Evolutionary conservation across 1,140 invertebrate genomes (phyloP), one percentile per base, ranked within the genome.

Genomic region (Diachasmimorpha longicaudata): DNA sequence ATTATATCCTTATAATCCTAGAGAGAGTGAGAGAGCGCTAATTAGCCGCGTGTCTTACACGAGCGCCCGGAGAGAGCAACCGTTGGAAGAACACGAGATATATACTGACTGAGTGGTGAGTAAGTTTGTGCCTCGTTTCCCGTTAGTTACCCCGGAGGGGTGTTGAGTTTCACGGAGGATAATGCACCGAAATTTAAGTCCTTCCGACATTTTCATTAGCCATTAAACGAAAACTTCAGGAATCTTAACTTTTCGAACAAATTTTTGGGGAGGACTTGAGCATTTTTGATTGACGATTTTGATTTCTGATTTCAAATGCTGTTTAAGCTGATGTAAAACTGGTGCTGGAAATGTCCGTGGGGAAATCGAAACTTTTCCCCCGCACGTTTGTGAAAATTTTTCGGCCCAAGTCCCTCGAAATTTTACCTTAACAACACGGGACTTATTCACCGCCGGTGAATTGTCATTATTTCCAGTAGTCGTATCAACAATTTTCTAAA

Each of bases 21-120:
- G 23, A 19, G 37, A n/a, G 39, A 66, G 66, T 36, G 58, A 75
- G 68, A 79, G 77, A 79, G 77, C 77, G 73, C 75, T 81, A 81
- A 81, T 81, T 80, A 81, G 78, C 63, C 52, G 58, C 72, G 70
- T 76, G 76, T 80, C 75, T 79, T 81, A 74, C 55, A 58, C 23
- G 66, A 39, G 66, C 11, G 23, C 21, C 21, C n/a, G 66, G 23
- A n/a, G 58, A 23, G 58, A 10, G 36, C 19, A 58, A 16, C 13
- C 10, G 13, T 19, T 13, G 31, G 31, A 72, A 72, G 71, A 31
- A 52, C 23, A 25, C 9, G 16, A 19, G 44, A 72, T 0, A 13
- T 72, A 63, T 58, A 58, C 14, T n/a, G n/a, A 58, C 19, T 36
- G 25, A 66, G 25, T 55, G 23, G n/a, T 25, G 58, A 63, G 58